Conservation (phyloP, 2,113 vertebrate species). For the Mungos mungo region DNA sequence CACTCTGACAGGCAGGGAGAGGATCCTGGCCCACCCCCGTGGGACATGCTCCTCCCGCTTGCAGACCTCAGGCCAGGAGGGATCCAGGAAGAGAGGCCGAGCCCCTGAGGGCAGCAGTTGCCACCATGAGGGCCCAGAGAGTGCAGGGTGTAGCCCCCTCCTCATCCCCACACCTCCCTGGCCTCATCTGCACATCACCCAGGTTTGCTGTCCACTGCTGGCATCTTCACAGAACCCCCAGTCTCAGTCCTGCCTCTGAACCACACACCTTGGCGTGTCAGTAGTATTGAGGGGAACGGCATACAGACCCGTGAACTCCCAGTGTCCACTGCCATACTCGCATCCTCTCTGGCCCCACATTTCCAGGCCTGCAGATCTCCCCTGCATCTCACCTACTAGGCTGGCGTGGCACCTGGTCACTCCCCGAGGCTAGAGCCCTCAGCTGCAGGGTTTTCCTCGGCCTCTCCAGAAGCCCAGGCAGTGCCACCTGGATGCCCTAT, state of each 20-base stretch:
- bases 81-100: not conserved
- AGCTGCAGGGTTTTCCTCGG: not conserved
- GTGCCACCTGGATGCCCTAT: not conserved
- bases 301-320: not conserved
- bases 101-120: not conserved
- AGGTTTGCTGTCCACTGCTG: not conserved
- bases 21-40: no score
- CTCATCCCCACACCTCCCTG: not conserved
- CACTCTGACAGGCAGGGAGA: rapidly evolving
- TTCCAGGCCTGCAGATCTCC: not conserved
- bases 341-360: not conserved
- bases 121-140: not conserved
- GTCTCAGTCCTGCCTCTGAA: not conserved
- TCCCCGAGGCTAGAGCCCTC: not conserved
- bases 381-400: rapidly evolving
- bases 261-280: not conserved
- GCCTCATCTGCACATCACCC: not conserved
- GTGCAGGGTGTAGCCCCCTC: not conserved
- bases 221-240: not conserved
- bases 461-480: not conserved
- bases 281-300: not conserved
- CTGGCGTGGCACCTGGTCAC: not conserved
- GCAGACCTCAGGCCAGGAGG: not conserved
- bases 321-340: not conserved
- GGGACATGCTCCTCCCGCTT: not conserved